Conservation (phyloP, 1,140 invertebrate genomes). For the Cylas formicarius region DNA sequence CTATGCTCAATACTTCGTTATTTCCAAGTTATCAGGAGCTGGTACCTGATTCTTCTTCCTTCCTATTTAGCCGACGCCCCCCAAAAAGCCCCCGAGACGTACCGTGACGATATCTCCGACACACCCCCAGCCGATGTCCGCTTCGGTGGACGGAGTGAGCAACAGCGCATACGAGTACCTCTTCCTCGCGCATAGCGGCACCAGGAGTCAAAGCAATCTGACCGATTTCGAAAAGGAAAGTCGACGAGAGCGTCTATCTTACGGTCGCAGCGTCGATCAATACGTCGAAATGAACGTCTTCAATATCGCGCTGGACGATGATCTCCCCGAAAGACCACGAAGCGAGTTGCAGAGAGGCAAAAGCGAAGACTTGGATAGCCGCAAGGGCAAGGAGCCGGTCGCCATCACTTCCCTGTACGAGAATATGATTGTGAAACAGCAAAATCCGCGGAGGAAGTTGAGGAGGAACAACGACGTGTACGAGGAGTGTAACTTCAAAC, state of each 20-base stretch:
- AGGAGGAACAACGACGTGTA: constrained; percentile 53
- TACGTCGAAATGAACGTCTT: constrained; percentile 66
- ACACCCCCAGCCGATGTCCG: constrained; percentile 51
- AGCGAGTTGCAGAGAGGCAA: constrained; percentile 43
- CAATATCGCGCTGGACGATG: constrained; percentile 46
- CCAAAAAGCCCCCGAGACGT: constrained; percentile 79
- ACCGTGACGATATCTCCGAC: constrained; percentile 80
- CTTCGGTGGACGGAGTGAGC: constrained; percentile 49
- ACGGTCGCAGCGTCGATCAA: constrained; percentile 65
- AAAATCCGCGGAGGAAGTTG: constrained; percentile 64
- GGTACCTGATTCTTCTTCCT: too few relatives aligned
- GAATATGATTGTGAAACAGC: constrained; percentile 62
- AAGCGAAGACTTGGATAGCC: constrained; percentile 47
- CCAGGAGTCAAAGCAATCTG: constrained; percentile 57
- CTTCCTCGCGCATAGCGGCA: constrained; percentile 49
- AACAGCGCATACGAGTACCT: constrained; percentile 54
- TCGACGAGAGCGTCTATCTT: constrained; percentile 52
- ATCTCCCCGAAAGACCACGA: constrained; percentile 29
- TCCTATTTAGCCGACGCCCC: constrained; percentile 67
- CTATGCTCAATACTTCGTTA: too few relatives aligned
- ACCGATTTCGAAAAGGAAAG: constrained; percentile 49
- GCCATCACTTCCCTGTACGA: constrained; percentile 67
- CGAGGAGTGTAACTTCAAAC: constrained; percentile 52
- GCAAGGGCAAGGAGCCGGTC: constrained; percentile 52
- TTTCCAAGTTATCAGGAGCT: too few relatives aligned